Evolutionary conservation across 2,113 vertebrate species (phyloP).

Genomic region (Hippocampus mohnikei): DNA sequence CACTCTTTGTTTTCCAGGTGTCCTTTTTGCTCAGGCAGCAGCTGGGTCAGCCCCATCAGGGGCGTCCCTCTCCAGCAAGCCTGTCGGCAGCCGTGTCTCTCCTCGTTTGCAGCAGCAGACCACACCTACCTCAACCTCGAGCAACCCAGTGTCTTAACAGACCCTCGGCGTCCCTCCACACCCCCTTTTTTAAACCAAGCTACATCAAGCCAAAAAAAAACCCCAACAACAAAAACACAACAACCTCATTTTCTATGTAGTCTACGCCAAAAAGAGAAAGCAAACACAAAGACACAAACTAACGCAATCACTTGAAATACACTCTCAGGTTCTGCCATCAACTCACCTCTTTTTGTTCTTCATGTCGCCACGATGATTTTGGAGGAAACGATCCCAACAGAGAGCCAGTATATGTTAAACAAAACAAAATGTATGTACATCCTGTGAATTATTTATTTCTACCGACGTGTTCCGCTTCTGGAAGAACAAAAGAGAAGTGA

Average conservation of each 20-base stretch:
- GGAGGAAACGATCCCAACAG: slow-evolving; percentile 45
- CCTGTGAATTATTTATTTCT: slow-evolving; percentile 80
- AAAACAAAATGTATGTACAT: slow-evolving; percentile 65
- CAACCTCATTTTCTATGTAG: slow-evolving; percentile 80
- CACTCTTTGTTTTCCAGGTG: slow-evolving; percentile 70
- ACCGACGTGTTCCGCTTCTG: slow-evolving; percentile 68
- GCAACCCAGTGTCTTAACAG: slow-evolving; percentile 74
- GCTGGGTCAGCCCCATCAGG: slow-evolving; percentile 71
- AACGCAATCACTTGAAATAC: slow-evolving; percentile 70
- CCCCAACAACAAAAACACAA: slow-evolving; percentile 9
- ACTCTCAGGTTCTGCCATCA: slow-evolving; percentile 75
- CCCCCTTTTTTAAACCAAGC: slow-evolving; percentile 50
- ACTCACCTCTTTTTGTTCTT: slow-evolving; percentile 68
- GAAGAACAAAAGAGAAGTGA: slow-evolving; percentile 66
- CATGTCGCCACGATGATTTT: slow-evolving; percentile 66
- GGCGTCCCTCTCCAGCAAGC: slow-evolving; percentile 72
- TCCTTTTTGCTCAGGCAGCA: slow-evolving; percentile 88
- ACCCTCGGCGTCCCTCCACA: slow-evolving; percentile 42
- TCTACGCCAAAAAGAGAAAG: slow-evolving; percentile 71
- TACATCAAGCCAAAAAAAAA: slow-evolving; percentile 78
- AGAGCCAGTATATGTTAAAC: slow-evolving; percentile 73
- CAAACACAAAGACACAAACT: slow-evolving; percentile 54
- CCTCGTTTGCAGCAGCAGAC: slow-evolving; percentile 50
- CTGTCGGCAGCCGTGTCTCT: slow-evolving; percentile 54
- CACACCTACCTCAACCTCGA: slow-evolving; percentile 78